Conservation (phyloP, 2,888 invertebrate genomes). For the Troilus luridus region DNA sequence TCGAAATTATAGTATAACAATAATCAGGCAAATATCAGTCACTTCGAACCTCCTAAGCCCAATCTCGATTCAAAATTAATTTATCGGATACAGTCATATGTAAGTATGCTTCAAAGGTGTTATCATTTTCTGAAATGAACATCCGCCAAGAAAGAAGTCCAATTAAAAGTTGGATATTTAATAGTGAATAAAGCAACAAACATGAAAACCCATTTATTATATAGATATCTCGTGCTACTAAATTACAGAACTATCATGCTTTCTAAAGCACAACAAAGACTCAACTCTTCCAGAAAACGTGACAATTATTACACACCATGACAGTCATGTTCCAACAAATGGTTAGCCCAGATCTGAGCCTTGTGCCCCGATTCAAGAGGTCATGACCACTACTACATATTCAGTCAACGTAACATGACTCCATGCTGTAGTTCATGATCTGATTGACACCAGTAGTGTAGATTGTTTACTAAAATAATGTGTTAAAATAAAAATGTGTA, state of each 20-base stretch:
- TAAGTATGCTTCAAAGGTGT: too few relatives aligned
- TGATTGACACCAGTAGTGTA: background rate
- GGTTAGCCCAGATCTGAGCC: background rate
- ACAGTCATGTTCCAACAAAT: conserved; percentile 5
- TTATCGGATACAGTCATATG: too few relatives aligned
- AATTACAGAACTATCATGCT: background rate
- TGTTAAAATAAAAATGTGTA: too few relatives aligned
- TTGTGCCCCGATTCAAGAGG: background rate
- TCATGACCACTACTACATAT: background rate
- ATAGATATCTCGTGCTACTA: background rate
- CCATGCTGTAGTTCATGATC: background rate
- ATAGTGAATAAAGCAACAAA: too few relatives aligned
- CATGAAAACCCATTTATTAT: background rate
- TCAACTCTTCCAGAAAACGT: background rate
- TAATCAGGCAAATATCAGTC: too few relatives aligned
- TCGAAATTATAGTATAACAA: too few relatives aligned
- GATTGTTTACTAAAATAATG: background rate
- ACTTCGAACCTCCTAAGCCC: too few relatives aligned
- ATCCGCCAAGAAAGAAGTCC: too few relatives aligned
- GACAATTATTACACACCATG: conserved; percentile 10
- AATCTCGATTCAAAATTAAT: too few relatives aligned
- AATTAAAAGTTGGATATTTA: too few relatives aligned
- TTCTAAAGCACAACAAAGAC: background rate
- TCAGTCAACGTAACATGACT: background rate
- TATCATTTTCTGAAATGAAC: too few relatives aligned